A percentile compares a stretch with the other conserved stretches of the same genome.
Evolutionary conservation across 2,113 vertebrate species (phyloP).

Genomic region (Leiothrix lutea): DNA sequence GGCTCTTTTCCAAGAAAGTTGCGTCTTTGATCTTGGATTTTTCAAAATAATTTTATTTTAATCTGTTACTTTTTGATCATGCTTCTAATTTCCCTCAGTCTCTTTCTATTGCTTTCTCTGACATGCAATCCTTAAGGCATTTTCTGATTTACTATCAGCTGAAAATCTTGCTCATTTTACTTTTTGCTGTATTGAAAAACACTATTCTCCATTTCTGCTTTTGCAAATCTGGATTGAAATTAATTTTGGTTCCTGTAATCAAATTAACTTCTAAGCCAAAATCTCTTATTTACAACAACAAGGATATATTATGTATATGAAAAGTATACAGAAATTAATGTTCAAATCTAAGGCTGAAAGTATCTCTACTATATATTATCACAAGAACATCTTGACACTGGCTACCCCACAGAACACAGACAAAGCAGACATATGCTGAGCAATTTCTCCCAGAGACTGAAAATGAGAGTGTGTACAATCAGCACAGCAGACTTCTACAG

Average conservation of each 20-base stretch:
- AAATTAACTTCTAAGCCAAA: background rate
- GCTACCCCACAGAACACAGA: conserved; percentile 4
- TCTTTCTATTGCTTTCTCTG: background rate
- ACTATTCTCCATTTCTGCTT: background rate
- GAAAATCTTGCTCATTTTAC: background rate
- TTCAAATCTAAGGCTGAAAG: background rate
- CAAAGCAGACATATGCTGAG: conserved; percentile 24
- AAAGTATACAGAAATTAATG: background rate
- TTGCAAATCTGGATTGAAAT: background rate
- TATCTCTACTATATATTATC: background rate
- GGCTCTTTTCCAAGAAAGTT: background rate
- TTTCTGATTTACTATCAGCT: background rate
- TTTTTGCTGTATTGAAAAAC: background rate
- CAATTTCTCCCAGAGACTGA: background rate
- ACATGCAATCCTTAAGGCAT: background rate
- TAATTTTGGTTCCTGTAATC: background rate
- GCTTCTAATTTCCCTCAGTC: background rate
- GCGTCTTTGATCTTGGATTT: background rate
- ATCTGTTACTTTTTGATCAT: background rate
- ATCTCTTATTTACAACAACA: background rate
- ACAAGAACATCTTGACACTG: background rate
- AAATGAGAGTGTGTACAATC: background rate
- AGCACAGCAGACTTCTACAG: background rate
- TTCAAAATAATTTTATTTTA: background rate
- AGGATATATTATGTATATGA: background rate